Evolutionary conservation across 2,113 vertebrate genomes (phyloP), one percentile per base, ranked within the genome.

Genomic region (Hemicordylus capensis): DNA sequence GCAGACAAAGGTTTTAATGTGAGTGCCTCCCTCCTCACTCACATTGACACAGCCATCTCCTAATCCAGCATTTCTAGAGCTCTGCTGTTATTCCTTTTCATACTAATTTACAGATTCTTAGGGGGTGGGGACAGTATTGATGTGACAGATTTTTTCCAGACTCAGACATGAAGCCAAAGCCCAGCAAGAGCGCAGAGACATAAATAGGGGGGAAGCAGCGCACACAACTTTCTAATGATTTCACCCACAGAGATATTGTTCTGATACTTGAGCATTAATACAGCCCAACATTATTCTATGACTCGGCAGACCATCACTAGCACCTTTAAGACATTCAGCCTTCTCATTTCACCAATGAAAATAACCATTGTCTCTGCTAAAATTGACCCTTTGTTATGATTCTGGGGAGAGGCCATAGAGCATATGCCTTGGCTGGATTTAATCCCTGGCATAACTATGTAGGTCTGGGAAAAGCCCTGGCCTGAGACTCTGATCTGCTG

Each of bases 221-320:
- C 44, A 0, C 48, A 56, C 80, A 73, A 85, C 83, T 44, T 61
- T 9, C 87, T 87, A 51, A 58, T 76, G 83, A 86, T 86, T 85
- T 24, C 76, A 0, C 6, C 1, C 0, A 63, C 31, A 88, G 69
- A 78, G 72, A 80, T 78, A n/a, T 39, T 88, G 8, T 54, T 77
- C 81, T 78, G 87, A 0, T 46, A 44, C 0, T 78, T 24, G 51
- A 88, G 84, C 2, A 37, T 86, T 91, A 88, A 88, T 61, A 5
- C 85, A 61, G 84, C 1, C 2, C 67, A 81, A 67, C 91, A 66
- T 92, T 59, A 17, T 34, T 63, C 11, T 34, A 24, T 2, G 80
- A 78, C 79, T 44, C 88, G 92, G 85, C 90, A 89, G 90, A 86
- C 80, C 37, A 83, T 74, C 91, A 85, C 90, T 88, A 89, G 89